Base-by-base conservation (phyloP, 2,797 vertebrate species). In the Miichthys miiuy region DNA sequence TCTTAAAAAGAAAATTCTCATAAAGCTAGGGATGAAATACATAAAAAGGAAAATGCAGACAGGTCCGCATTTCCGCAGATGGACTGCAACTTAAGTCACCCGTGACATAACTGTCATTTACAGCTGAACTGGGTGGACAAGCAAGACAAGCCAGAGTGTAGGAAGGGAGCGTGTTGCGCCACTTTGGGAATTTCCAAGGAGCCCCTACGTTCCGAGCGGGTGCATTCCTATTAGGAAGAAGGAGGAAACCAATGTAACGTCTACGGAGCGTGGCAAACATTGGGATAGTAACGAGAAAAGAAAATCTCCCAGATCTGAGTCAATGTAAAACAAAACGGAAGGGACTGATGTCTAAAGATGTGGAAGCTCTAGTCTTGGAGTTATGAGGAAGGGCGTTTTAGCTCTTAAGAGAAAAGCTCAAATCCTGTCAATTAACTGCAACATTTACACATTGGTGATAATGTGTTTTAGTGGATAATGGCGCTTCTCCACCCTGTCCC, bases 181-280 rank as follows among this genome's bases (percentile, higher is more conserved):
- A 90, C 90, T 92, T 82, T 86, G 90, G 91, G 91, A 92, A 93
- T 91, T 94, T 94, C 92, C 91, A 79, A 80, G 84, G 70, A 85
- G 79, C 67, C 64, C 64, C 75, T 60, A 61, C 4, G 88, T 91
- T 93, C 80, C 86, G 7, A 88, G 65, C 2, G 62, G 83, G 64
- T 89, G 91, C 84, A 80, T 93, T 92, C 83, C 83, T 82, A 93
- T 93, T 91, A 93, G 63, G 68, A 41, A 85, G 67, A 91, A 74
- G 77, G 80, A 72, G 34, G 47, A 81, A 72, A 82, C 57, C 76
- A 75, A 87, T 87, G 85, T 82, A 84, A 83, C 77, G 46, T 81
- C 79, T 79, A 79, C 42, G 58, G 71, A 92, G 84, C 69, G 65
- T 89, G 70, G 61, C 63, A 72, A 80, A 54, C 62, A 76, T 27